Percentiles rank a stretch among this genome's conserved stretches.
Evolutionary conservation across 2,888 invertebrate genomes (phyloP).

Genomic region (Patella depressa): DNA sequence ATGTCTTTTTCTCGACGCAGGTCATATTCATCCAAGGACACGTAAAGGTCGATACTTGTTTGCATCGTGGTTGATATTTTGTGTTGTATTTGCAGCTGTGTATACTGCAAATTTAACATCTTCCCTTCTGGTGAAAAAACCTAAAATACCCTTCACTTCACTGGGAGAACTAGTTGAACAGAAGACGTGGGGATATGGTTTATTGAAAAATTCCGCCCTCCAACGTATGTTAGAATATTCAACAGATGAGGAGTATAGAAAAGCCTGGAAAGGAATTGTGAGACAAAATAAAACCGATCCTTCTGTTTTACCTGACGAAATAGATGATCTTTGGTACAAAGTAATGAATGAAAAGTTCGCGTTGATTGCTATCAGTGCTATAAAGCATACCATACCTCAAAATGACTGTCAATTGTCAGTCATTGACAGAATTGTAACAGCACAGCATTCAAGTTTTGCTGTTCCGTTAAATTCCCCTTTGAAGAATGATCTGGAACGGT

Average conservation of each 20-base stretch:
- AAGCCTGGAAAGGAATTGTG: neutral
- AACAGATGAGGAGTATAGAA: neutral
- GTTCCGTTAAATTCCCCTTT: neutral
- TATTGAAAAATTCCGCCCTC: neutral
- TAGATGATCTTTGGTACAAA: neutral
- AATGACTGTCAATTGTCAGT: neutral
- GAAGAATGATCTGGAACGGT: neutral
- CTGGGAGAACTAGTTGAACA: neutral
- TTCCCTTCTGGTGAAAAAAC: neutral
- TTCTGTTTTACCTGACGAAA: neutral
- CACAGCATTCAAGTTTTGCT: neutral
- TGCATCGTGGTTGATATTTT: conserved; percentile 18
- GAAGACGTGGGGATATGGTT: neutral
- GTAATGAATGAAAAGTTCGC: neutral
- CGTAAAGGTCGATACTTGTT: conserved; percentile 6
- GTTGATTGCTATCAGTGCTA: neutral
- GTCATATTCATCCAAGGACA: neutral
- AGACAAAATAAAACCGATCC: neutral
- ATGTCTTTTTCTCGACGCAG: neutral
- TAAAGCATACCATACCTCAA: neutral
- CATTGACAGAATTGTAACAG: neutral
- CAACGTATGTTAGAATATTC: neutral
- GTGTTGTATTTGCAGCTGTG: conserved; percentile 15
- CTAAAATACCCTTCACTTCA: neutral
- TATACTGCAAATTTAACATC: conserved; percentile 15